Evolutionary conservation across 2,797 vertebrate species (phyloP).

Genomic region (Microctenopoma steveboyesi): DNA sequence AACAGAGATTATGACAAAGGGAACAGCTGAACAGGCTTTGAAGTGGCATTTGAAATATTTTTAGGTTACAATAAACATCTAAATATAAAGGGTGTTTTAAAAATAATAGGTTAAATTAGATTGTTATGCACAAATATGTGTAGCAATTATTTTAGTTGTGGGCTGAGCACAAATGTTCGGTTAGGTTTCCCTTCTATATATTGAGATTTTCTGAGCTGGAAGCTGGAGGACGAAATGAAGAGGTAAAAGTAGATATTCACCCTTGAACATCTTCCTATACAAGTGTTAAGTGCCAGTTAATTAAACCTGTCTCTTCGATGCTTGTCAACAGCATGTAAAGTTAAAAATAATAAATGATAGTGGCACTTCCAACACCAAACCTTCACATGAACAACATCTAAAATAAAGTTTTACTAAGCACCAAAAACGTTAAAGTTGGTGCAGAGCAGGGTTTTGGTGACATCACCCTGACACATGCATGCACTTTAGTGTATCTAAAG

Average conservation of each 20-base stretch:
- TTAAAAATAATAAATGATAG: too few relatives aligned
- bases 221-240: constrained; percentile 31
- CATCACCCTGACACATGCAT: constrained; percentile 21
- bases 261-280: constrained; percentile 30
- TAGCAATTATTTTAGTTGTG: too few relatives aligned
- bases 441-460: neutral
- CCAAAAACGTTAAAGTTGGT: too few relatives aligned
- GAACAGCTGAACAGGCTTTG: constrained; percentile 64
- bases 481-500: constrained; percentile 36
- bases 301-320: constrained; percentile 32
- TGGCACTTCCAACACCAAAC: neutral
- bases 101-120: neutral
- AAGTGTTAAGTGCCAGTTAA: constrained; percentile 48
- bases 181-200: neutral
- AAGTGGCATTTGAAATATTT: constrained; percentile 52
- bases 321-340: constrained; percentile 3
- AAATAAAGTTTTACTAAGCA: too few relatives aligned
- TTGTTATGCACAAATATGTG: neutral
- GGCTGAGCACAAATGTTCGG: neutral
- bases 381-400: neutral
- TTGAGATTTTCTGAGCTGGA: constrained; percentile 3
- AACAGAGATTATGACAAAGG: constrained; percentile 60
- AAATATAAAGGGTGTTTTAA: neutral
- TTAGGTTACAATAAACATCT: constrained; percentile 35
- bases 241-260: constrained; percentile 8